These are phyloP conservation scores for Drosophila cracens DNA, from an alignment of 2,888 invertebrate genomes.

Conservation along the genomic window DNA sequence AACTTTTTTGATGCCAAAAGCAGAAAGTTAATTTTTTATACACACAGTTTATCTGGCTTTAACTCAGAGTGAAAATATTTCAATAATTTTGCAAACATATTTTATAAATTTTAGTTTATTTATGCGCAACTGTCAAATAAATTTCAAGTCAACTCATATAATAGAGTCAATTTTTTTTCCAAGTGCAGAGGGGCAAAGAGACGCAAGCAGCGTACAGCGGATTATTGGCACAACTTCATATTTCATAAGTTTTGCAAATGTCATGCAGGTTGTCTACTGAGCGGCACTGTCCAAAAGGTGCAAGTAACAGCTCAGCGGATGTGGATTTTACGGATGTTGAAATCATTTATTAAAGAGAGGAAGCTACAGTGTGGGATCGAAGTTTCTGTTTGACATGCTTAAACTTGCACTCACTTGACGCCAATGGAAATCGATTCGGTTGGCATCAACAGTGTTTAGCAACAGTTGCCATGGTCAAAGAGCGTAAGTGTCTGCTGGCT, in stretches of 20 bases:
- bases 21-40: not conserved
- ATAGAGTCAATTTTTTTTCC: not conserved
- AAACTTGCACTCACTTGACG: constrained; percentile 43
- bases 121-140: not conserved
- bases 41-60: not conserved
- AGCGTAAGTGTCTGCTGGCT: not conserved
- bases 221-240: constrained; percentile 68
- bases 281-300: constrained; percentile 8
- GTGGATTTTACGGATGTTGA: constrained; percentile 36
- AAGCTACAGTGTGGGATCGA: constrained; percentile 9
- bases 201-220: constrained; percentile 14
- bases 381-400: constrained; percentile 46
- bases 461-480: constrained; percentile 4
- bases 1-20: not conserved
- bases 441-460: not conserved
- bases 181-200: not conserved
- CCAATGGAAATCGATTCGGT: constrained; percentile 1
- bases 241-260: constrained; percentile 60
- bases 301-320: constrained; percentile 27
- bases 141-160: not conserved
- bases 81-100: not conserved
- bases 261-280: constrained; percentile 50
- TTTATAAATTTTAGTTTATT: not conserved
- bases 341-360: constrained; percentile 49
- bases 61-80: not conserved